Base-by-base conservation (phyloP, 1,140 invertebrate species). In the Eupristina koningsbergeri region DNA sequence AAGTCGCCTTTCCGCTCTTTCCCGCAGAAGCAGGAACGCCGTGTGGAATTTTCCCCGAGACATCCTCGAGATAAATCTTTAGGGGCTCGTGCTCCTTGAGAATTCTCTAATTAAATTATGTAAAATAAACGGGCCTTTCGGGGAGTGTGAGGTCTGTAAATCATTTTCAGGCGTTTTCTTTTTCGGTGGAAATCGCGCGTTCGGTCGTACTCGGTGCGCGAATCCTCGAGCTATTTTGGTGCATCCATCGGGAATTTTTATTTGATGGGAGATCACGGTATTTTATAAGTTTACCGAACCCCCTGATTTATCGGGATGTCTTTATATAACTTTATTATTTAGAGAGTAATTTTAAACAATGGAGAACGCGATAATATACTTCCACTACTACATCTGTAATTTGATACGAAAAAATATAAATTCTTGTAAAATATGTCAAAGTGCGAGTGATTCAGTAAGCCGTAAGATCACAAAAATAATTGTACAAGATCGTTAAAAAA, bases 91-190 rank as follows among this genome's bases (percentile, higher is more conserved):
- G 77, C 71, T 80, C 71, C 45, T 80, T 58, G 83, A 85, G 64
- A 85, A 85, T 85, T 81, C 80, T 85, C 78, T 81, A 85, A 85
- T 85, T 85, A 85, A 85, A 85, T 85, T 85, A 85, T 85, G 84
- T 74, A 85, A 85, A 85, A 85, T 85, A 80, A 85, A 85, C 79
- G 84, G 79, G 84, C 74, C 69, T 85, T 85, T 75, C 71, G 77
- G 78, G 77, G 71, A 75, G 83, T 76, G 71, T 58, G 83, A n/a
- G 58, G 50, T 26, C 53, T 81, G 79, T 85, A 85, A 85, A 85
- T 85, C 84, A 85, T 85, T 85, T 85, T 85, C 81, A 80, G 76
- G 29, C 47, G 77, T 41, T n/a, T 47, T 61, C 69, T 53, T 67
- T 53, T 67, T 71, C 78, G 63, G 45, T 53, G 22, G 3, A 26